Evolutionary conservation across 1,140 invertebrate species (phyloP).

Genomic region (Drosophila fuyamai): DNA sequence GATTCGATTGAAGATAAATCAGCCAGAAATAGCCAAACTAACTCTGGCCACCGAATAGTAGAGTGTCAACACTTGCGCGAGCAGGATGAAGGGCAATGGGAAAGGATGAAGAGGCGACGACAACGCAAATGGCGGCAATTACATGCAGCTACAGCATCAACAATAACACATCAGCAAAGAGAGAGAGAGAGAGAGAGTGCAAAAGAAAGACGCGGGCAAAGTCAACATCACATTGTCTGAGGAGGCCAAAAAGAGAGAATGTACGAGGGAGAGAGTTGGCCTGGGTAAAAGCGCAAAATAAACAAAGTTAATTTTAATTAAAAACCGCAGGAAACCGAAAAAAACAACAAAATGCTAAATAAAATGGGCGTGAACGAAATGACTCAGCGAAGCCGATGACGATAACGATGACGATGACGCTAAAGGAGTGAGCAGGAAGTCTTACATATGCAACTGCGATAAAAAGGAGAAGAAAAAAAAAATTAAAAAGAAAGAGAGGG

Average conservation of each 20-base stretch:
- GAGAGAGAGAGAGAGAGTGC: neutral
- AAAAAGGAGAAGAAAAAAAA: constrained; percentile 25
- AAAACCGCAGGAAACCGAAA: constrained; percentile 78
- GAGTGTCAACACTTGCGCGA: neutral
- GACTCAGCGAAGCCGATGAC: constrained; percentile 36
- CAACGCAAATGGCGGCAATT: constrained; percentile 79
- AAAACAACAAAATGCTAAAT: constrained; percentile 78
- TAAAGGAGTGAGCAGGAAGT: constrained; percentile 3
- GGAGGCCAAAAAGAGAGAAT: constrained; percentile 2
- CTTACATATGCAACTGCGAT: constrained; percentile 61
- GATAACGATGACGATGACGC: constrained; percentile 33
- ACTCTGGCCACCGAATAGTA: neutral
- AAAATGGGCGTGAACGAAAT: constrained; percentile 62
- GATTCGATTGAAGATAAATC: neutral
- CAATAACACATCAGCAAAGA: constrained; percentile 40
- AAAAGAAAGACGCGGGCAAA: constrained; percentile 46
- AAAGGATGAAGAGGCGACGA: constrained; percentile 33
- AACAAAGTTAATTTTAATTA: constrained; percentile 83
- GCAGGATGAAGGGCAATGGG: neutral
- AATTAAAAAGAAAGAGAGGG: constrained; percentile 1
- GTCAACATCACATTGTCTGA: constrained; percentile 73
- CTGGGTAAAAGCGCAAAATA: constrained; percentile 73
- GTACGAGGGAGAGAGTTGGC: neutral
- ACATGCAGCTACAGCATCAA: constrained; percentile 64
- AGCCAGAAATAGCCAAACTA: neutral